These are phyloP conservation scores for Sebastolobus alascanus DNA, from an alignment of 2,797 vertebrate genomes.

Conservation along the genomic window DNA sequence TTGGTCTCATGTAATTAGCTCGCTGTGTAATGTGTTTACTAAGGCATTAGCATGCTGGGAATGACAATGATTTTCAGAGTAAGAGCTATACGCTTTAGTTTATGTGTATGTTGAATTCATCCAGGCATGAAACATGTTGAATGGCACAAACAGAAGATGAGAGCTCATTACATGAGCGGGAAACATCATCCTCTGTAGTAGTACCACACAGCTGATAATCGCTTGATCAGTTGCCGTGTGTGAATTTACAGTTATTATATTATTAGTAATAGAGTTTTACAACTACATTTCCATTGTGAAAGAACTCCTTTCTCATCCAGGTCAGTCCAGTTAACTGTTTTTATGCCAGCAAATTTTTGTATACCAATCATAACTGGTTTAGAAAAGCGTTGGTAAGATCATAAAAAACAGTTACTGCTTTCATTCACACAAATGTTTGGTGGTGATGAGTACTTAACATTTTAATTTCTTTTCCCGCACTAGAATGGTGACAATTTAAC, in stretches of 20 bases:
- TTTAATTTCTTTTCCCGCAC: too few species aligned
- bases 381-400: neutral
- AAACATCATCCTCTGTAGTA: neutral
- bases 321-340: neutral
- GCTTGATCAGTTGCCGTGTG: neutral
- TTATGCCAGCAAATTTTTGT: neutral
- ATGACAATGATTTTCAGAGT: constrained; percentile 52
- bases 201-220: constrained; percentile 4
- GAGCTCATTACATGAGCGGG: neutral
- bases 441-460: neutral
- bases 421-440: too few species aligned
- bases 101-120: constrained; percentile 26
- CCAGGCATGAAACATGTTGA: constrained; percentile 26
- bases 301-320: neutral
- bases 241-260: constrained; percentile 1
- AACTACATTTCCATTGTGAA: neutral
- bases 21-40: constrained; percentile 62
- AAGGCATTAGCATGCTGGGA: constrained; percentile 49
- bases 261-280: neutral
- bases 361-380: neutral
- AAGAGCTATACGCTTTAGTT: constrained; percentile 22
- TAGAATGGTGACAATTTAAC: neutral
- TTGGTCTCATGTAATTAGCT: constrained; percentile 62
- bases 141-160: constrained; percentile 21
- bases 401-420: too few species aligned